phyloP scores from a whole-genome alignment of 2,888 invertebrate genomes.

The Thecophora atra region DNA sequence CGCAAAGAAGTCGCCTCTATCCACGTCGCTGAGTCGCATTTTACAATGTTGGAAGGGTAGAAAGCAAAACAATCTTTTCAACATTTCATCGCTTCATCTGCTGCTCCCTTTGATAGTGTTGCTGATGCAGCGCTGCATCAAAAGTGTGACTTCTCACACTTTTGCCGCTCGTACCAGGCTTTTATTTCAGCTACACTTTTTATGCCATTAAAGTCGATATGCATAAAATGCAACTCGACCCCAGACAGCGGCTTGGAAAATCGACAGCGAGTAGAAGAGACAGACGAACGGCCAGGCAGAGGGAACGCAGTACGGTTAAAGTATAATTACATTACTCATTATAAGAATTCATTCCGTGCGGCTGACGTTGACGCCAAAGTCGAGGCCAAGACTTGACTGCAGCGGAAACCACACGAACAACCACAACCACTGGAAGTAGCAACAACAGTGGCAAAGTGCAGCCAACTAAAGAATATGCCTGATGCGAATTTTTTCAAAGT shows the following conservation, averaged over 20 bases:
- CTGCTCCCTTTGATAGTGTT: background rate
- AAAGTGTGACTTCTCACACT: constrained; percentile 11
- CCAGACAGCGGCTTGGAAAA: background rate
- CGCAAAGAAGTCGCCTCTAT: background rate
- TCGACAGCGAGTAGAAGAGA: background rate
- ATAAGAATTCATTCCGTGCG: constrained; percentile 34
- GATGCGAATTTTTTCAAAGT: background rate
- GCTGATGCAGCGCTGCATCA: background rate
- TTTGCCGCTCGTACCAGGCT: background rate
- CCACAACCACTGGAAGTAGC: background rate
- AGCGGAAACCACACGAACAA: background rate
- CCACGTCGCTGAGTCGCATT: background rate
- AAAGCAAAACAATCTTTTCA: background rate
- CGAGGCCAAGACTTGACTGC: background rate
- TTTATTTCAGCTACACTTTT: constrained; percentile 4
- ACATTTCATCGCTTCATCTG: background rate
- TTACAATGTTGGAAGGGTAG: background rate
- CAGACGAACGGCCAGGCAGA: no score
- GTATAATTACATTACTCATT: constrained; percentile 26
- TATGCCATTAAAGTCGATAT: background rate
- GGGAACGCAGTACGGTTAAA: no score
- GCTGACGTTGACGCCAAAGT: constrained; percentile 31
- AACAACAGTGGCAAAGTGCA: background rate
- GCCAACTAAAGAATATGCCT: no score
- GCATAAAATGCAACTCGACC: constrained; percentile 8